Conservation (phyloP, 2,113 vertebrate species). For the Craseonycteris thonglongyai region DNA sequence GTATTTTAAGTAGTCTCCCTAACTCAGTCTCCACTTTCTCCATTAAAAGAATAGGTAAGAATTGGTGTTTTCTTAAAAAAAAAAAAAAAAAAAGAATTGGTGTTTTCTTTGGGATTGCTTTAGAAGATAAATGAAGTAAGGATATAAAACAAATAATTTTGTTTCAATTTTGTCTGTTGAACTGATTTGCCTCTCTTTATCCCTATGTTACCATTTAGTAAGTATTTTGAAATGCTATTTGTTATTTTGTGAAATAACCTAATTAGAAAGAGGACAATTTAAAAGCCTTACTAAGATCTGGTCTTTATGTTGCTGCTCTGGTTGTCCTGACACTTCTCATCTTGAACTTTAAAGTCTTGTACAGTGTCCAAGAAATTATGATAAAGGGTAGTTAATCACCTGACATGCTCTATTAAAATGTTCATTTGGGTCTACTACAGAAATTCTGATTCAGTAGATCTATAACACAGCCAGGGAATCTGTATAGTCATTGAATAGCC, state of each 20-base stretch:
- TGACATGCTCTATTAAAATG: background rate
- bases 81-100: background rate
- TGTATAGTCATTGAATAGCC: background rate
- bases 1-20: background rate
- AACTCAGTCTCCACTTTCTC: background rate
- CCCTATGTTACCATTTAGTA: background rate
- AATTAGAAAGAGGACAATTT: background rate
- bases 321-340: background rate
- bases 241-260: background rate
- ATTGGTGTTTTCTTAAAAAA: background rate
- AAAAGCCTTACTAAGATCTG: background rate
- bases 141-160: background rate
- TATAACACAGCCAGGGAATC: background rate
- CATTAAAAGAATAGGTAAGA: background rate
- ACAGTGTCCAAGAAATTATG: background rate
- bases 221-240: background rate
- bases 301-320: background rate
- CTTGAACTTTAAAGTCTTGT: background rate
- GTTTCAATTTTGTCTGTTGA: background rate
- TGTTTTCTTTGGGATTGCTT: background rate
- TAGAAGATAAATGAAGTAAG: background rate
- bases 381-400: background rate
- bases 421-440: background rate
- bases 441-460: background rate
- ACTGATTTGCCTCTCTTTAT: background rate